Evolutionary conservation across 2,113 vertebrate species (phyloP).

Genomic region (Ptilonorhynchus violaceus): DNA sequence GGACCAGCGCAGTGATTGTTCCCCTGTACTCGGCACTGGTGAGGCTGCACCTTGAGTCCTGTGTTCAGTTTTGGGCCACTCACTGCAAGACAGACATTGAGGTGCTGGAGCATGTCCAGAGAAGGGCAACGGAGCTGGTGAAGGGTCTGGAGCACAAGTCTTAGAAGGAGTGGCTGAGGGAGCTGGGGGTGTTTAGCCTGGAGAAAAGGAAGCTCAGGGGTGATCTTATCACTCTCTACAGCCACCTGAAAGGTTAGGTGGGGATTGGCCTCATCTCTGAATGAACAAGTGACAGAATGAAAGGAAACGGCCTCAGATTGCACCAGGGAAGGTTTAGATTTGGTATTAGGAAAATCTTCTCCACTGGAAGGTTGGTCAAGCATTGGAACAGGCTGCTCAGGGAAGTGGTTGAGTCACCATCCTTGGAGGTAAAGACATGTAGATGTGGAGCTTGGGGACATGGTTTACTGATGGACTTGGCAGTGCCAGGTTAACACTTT

Average conservation of each 20-base stretch:
- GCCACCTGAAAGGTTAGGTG: background rate
- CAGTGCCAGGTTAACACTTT: background rate
- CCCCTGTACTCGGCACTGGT: accelerated
- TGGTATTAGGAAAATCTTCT: background rate
- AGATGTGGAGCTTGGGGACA: background rate
- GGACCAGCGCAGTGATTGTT: background rate
- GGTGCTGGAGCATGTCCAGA: accelerated
- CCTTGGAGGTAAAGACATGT: background rate
- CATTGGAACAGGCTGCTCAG: background rate
- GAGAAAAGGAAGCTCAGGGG: background rate
- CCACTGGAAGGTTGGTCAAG: background rate
- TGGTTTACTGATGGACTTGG: background rate
- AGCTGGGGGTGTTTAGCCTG: background rate
- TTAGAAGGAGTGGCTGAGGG: background rate
- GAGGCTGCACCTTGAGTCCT: accelerated
- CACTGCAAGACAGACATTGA: background rate
- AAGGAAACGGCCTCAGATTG: background rate
- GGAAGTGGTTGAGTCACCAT: background rate
- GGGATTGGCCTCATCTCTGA: background rate
- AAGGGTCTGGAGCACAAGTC: background rate
- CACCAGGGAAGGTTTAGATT: background rate
- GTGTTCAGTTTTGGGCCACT: background rate
- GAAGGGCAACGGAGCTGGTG: accelerated
- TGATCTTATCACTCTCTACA: background rate
- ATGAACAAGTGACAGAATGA: background rate